phyloP scores from a whole-genome alignment of 2,888 invertebrate species.

The Rotaria magnacalcarata region DNA sequence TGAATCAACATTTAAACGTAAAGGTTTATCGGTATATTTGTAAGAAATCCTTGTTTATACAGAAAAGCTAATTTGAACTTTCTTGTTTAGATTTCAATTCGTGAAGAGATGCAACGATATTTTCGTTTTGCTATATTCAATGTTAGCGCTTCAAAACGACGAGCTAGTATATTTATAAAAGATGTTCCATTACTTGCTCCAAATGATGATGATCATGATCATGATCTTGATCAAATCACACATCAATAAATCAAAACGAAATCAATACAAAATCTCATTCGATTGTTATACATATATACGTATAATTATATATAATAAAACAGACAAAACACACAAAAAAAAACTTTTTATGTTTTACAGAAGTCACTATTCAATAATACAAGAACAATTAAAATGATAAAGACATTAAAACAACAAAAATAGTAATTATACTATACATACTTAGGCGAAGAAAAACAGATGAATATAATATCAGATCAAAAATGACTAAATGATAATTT shows the following conservation, averaged over 20 bases:
- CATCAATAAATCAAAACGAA: not conserved
- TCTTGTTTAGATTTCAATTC: constrained; percentile 13
- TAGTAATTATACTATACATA: not conserved
- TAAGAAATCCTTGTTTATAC: not conserved
- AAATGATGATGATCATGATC: not conserved
- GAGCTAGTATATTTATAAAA: constrained; percentile 1
- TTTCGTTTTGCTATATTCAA: constrained; percentile 35
- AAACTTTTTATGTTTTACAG: not conserved
- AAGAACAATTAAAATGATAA: not conserved
- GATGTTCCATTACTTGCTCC: not conserved
- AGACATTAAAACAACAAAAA: constrained; percentile 7
- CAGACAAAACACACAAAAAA: not conserved
- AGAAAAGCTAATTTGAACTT: not conserved
- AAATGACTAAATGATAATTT: not conserved
- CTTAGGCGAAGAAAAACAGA: not conserved
- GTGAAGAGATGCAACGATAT: constrained; percentile 29
- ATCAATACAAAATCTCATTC: not conserved
- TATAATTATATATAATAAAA: not conserved
- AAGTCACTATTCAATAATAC: not conserved
- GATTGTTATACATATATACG: not conserved
- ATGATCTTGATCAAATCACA: not conserved
- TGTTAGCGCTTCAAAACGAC: constrained; percentile 30
- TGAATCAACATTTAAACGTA: no score
- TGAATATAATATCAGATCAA: constrained; percentile 23
- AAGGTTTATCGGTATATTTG: no score